Evolutionary conservation across 2,113 vertebrate species (phyloP).

Genomic region (Theristicus caerulescens): DNA sequence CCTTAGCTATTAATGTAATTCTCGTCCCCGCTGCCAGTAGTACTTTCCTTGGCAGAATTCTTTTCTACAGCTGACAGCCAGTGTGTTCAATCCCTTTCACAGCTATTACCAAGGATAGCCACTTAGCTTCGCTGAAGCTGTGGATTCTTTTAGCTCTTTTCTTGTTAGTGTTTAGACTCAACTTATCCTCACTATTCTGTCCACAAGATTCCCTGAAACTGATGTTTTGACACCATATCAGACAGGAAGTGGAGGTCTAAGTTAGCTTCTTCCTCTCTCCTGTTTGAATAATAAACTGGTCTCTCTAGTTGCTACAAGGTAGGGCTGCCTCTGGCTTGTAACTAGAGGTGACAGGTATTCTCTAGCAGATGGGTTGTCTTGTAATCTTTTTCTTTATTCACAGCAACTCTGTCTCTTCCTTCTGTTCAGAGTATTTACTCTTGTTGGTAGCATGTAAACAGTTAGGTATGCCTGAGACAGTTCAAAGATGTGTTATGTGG

Average conservation of each 20-base stretch:
- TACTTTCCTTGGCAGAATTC: conserved; percentile 24
- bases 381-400: conserved; percentile 55
- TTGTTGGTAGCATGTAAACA: conserved; percentile 54
- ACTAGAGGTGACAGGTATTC: conserved; percentile 69
- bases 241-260: conserved; percentile 35
- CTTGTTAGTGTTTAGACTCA: conserved; percentile 59
- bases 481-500: conserved; percentile 34
- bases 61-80: conserved; percentile 15
- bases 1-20: conserved; percentile 2
- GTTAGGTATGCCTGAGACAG: conserved; percentile 52
- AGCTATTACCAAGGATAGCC: conserved; percentile 33
- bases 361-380: conserved; percentile 54
- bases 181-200: conserved; percentile 22
- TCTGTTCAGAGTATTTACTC: conserved; percentile 58
- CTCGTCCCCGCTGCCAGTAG: background rate
- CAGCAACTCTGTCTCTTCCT: conserved; percentile 42
- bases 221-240: conserved; percentile 66
- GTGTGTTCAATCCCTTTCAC: background rate
- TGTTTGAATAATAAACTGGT: conserved; percentile 75
- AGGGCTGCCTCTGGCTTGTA: conserved; percentile 49
- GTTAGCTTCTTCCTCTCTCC: conserved; percentile 47
- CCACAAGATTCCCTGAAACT: conserved; percentile 37
- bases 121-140: conserved; percentile 31
- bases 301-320: conserved; percentile 26
- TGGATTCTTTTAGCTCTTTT: conserved; percentile 4